phyloP scores from a whole-genome alignment of 2,113 vertebrate genomes.

The Meles meles region DNA sequence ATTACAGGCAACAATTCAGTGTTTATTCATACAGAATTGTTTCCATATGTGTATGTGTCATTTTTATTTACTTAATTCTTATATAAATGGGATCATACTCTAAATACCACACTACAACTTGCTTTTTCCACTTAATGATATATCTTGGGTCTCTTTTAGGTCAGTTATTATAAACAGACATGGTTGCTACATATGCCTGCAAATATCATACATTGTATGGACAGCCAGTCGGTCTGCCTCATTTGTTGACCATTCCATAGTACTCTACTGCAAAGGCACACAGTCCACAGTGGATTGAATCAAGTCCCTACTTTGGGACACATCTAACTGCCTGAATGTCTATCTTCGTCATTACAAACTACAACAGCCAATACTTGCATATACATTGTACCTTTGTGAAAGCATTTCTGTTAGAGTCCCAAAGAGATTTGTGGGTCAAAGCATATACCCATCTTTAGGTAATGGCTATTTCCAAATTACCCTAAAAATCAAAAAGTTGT shows the following conservation, averaged over 20 bases:
- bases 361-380: background rate
- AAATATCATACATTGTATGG: background rate
- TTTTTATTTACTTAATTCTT: slow-evolving; percentile 1
- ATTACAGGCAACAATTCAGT: background rate
- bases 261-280: background rate
- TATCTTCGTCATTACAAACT: background rate
- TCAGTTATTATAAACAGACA: background rate
- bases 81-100: background rate
- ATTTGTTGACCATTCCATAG: background rate
- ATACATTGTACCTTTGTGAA: background rate
- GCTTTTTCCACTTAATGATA: background rate
- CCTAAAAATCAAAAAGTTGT: background rate
- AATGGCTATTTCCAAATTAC: slow-evolving; percentile 21
- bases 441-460: background rate
- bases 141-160: background rate
- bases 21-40: background rate
- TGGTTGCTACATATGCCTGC: background rate
- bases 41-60: background rate
- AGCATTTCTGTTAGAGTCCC: background rate
- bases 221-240: background rate
- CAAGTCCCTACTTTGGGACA: background rate
- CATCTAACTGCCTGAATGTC: background rate
- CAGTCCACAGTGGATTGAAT: background rate
- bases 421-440: background rate
- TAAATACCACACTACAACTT: background rate